These are phyloP conservation scores for Brassicogethes aeneus DNA, from an alignment of 2,888 invertebrate genomes.

Conservation along the genomic window DNA sequence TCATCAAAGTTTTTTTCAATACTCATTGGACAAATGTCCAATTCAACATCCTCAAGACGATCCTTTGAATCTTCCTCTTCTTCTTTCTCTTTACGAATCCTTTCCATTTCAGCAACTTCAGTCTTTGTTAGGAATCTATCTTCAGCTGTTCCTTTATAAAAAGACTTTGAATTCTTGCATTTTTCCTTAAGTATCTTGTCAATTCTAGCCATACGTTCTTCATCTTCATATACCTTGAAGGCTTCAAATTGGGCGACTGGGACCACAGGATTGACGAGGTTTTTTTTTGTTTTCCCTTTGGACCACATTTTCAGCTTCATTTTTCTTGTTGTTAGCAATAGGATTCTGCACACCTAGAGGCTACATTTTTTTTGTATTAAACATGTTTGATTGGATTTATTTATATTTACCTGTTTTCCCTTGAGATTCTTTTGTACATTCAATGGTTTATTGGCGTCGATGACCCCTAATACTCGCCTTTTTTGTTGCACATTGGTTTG, in stretches of 20 bases:
- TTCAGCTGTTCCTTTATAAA: slow-evolving; percentile 27
- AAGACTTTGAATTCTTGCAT: slow-evolving; percentile 5
- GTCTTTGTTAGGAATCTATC: slow-evolving; percentile 30
- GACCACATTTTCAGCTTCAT: slow-evolving; percentile 4
- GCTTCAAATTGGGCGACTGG: slow-evolving; percentile 68
- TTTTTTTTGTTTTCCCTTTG: slow-evolving; percentile 18
- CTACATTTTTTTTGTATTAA: neutral
- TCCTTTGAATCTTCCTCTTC: slow-evolving; percentile 42
- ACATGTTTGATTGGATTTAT: too few species aligned
- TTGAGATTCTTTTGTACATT: slow-evolving; percentile 16
- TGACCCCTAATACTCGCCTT: slow-evolving; percentile 55
- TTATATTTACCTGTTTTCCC: slow-evolving; percentile 28
- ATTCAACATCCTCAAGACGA: slow-evolving; percentile 17
- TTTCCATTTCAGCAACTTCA: slow-evolving; percentile 25
- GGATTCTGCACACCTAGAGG: neutral
- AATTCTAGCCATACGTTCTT: slow-evolving; percentile 24
- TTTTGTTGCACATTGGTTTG: slow-evolving; percentile 42
- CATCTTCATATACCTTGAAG: slow-evolving; percentile 67
- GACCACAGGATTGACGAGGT: slow-evolving; percentile 33
- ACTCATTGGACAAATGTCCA: slow-evolving; percentile 53
- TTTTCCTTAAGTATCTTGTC: slow-evolving; percentile 23
- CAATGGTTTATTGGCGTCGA: slow-evolving; percentile 50
- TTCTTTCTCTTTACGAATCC: slow-evolving; percentile 25
- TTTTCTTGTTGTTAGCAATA: neutral
- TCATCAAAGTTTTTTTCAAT: slow-evolving; percentile 41